Conservation (phyloP, 92 coral and sea anemone species). For the Hydrozoanthus gracilis region DNA sequence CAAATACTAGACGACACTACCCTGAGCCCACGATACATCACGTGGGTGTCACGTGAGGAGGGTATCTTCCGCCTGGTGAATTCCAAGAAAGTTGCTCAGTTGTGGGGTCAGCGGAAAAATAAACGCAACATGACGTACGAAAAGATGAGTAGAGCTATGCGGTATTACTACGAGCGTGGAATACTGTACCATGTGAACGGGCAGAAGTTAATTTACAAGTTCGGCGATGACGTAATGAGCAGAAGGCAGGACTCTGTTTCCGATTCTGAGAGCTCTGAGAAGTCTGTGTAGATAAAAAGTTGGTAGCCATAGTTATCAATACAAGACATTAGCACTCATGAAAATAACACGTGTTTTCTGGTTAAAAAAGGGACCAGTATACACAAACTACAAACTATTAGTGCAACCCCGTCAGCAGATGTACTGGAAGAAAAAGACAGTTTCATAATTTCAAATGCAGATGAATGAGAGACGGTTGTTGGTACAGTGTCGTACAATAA, state of each 20-base stretch:
- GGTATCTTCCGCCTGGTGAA: constrained; percentile 79
- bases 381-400: too few species aligned
- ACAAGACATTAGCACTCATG: too few species aligned
- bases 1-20: constrained; percentile 75
- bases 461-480: too few species aligned
- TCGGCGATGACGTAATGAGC: constrained; percentile 78
- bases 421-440: too few species aligned
- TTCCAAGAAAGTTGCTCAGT: constrained; percentile 83
- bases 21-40: constrained; percentile 69
- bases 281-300: constrained; percentile 19
- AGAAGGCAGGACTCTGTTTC: constrained; percentile 44
- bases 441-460: too few species aligned
- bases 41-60: constrained; percentile 85
- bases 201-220: constrained; percentile 83
- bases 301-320: too few species aligned
- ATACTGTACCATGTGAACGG: constrained; percentile 82
- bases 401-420: too few species aligned
- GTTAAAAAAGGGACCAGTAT: too few species aligned
- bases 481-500: too few species aligned
- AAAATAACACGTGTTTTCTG: too few species aligned
- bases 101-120: constrained; percentile 91
- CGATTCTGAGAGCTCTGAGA: constrained; percentile 45
- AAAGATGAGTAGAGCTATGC: constrained; percentile 88
- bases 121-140: constrained; percentile 90
- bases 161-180: constrained; percentile 83